Evolutionary conservation across 2,888 invertebrate genomes (phyloP).

Genomic region (Spodoptera picta): DNA sequence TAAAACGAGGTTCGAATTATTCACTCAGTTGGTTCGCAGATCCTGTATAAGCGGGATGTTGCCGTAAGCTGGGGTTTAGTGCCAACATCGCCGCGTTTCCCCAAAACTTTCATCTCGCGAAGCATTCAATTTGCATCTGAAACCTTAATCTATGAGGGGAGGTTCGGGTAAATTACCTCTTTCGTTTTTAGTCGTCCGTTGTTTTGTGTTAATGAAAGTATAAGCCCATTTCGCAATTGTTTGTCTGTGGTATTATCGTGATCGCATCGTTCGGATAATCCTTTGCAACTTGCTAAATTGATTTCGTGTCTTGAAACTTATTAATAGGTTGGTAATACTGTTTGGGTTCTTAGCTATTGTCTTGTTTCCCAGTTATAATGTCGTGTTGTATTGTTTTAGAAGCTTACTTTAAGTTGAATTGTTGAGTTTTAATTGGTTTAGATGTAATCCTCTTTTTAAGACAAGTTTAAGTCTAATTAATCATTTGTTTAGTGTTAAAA

Average conservation of each 20-base stretch:
- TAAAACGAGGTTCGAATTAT: slow-evolving; percentile 73
- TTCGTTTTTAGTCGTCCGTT: slow-evolving; percentile 47
- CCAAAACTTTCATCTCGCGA: slow-evolving; percentile 71
- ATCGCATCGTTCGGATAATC: slow-evolving; percentile 58
- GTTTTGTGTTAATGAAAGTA: slow-evolving; percentile 66
- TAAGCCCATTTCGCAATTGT: slow-evolving; percentile 66
- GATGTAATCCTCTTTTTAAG: not conserved
- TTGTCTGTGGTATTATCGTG: slow-evolving; percentile 57
- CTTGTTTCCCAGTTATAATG: slow-evolving; percentile 38
- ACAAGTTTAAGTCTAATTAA: too few species aligned
- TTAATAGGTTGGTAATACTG: slow-evolving; percentile 55
- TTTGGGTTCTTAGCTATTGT: slow-evolving; percentile 34
- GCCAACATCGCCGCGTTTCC: slow-evolving; percentile 56
- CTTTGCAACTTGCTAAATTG: slow-evolving; percentile 56
- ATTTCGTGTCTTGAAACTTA: slow-evolving; percentile 59
- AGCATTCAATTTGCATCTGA: slow-evolving; percentile 80
- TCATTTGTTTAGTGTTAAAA: too few species aligned
- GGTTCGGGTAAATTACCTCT: slow-evolving; percentile 50
- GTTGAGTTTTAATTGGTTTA: slow-evolving; percentile 7
- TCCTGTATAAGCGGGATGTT: slow-evolving; percentile 59
- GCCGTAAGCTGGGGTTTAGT: slow-evolving; percentile 63
- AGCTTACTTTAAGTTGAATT: slow-evolving; percentile 17
- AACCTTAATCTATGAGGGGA: slow-evolving; percentile 69
- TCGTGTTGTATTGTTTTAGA: slow-evolving; percentile 28
- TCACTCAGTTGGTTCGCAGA: slow-evolving; percentile 62